Percentiles rank a stretch among this genome's conserved stretches.
phyloP scores from a whole-genome alignment of 2,113 vertebrate genomes.

The Ariopsis seemanni region DNA sequence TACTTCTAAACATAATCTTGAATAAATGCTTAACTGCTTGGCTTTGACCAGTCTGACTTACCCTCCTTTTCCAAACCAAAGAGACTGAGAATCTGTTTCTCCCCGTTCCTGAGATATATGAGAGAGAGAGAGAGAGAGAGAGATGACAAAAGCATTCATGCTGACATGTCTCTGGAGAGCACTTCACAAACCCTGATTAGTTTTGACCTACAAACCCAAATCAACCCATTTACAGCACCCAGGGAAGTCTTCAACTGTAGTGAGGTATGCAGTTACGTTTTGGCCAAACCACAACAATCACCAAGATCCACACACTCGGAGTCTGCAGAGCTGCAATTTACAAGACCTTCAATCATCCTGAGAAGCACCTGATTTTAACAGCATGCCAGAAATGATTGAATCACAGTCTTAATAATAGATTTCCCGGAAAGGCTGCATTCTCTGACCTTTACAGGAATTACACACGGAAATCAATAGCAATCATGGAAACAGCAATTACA shows the following conservation, averaged over 20 bases:
- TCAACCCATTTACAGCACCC: not conserved
- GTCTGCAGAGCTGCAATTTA: not conserved
- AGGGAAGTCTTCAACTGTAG: not conserved
- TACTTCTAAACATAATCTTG: not conserved
- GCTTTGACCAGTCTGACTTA: slow-evolving; percentile 67
- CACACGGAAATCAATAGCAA: not conserved
- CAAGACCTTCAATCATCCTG: not conserved
- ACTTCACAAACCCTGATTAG: slow-evolving; percentile 23
- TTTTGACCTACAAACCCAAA: slow-evolving; percentile 16
- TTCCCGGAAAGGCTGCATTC: not conserved
- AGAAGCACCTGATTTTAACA: not conserved
- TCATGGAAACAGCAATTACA: not conserved
- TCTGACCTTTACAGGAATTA: not conserved
- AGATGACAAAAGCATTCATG: slow-evolving; percentile 19
- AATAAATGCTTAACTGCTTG: not conserved
- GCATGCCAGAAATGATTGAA: not conserved
- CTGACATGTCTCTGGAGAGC: not conserved
- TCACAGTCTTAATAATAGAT: not conserved
- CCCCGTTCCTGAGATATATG: slow-evolving; percentile 82
- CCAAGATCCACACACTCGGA: not conserved
- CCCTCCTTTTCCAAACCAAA: slow-evolving; percentile 97
- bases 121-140: slow-evolving; percentile 17
- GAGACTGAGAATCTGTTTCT: slow-evolving; percentile 83
- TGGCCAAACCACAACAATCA: slow-evolving; percentile 3
- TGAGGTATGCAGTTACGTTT: not conserved